Base-by-base conservation (phyloP, 2,113 vertebrate genomes). In the Misgurnus mizolepis region DNA sequence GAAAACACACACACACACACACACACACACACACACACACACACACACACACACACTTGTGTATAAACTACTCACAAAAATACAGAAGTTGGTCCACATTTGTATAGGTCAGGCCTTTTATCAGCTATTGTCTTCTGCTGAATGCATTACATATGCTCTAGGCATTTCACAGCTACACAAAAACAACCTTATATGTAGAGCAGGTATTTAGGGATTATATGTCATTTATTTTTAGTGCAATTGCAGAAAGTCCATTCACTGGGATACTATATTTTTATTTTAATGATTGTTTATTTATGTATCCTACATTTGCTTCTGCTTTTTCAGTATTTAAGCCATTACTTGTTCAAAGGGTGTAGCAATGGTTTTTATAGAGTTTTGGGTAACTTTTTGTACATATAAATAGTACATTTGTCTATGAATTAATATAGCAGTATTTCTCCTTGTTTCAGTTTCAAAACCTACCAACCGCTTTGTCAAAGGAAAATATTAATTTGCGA, bases 1-100 rank as follows among this genome's bases (percentile, higher is more conserved):
- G 94, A 12, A 47, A 10, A 64, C n/a, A 56, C 65, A 80, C 80
- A 60, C 47, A 82, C n/a, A 34, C 76, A 22, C 50, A 49, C 15
- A 75, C 5, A 60, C 58, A 61, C 14, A 45, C 43, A n/a, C 39
- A 73, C n/a, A 45, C 61, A 67, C 50, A 56, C 58, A 47, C 27
- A n/a, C n/a, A n/a, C n/a, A 53, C 47, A 56, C 58, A 47, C 27
- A 22, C 22, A 22, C 22, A 53, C 47, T 56, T 60, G 4, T 10
- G 40, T 8, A 49, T 17, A 79, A 41, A 72, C 41, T 17, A 67
- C 7, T 17, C 58, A 64, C 45, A 55, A n/a, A 74, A 7, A 55
- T 56, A 68, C 6, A 67, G 66, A 41, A 18, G 55, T 75, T 55
- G 45, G 12, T 11, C 55, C n/a, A 27, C 40, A 45, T 15, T 65